Conservation (phyloP, 2,888 invertebrate genomes). For the Elysia crispata region DNA sequence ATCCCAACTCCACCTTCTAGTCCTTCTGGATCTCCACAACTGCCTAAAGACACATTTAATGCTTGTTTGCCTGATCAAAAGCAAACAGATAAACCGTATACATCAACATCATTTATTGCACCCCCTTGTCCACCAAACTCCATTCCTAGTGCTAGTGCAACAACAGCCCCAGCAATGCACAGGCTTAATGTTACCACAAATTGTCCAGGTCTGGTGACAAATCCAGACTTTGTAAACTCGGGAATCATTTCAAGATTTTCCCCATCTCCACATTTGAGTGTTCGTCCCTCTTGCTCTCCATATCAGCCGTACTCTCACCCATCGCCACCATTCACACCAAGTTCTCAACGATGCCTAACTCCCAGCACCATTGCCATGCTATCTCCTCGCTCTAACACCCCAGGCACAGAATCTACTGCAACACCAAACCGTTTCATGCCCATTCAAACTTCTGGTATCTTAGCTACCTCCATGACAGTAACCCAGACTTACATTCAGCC, state of each 20-base stretch:
- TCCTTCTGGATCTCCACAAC: conserved; percentile 29
- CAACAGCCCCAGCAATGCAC: not conserved
- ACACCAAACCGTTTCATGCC: conserved; percentile 67
- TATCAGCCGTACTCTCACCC: conserved; percentile 41
- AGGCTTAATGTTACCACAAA: not conserved
- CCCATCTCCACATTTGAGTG: not conserved
- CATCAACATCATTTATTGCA: not conserved
- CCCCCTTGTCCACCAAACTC: conserved; percentile 9
- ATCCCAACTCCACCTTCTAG: conserved; percentile 47
- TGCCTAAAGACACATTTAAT: not conserved
- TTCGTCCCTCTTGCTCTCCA: conserved; percentile 34
- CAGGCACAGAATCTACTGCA: conserved; percentile 37
- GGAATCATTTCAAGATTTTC: conserved; percentile 12
- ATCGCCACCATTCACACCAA: conserved; percentile 46
- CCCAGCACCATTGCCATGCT: conserved; percentile 31
- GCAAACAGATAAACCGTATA: not conserved
- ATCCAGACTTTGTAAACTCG: not conserved
- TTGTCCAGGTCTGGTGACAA: not conserved
- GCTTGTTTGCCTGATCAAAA: not conserved
- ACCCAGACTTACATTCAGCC: conserved; percentile 53
- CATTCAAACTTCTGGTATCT: conserved; percentile 58
- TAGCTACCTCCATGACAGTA: conserved; percentile 6
- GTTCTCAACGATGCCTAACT: conserved; percentile 37
- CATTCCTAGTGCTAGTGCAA: not conserved
- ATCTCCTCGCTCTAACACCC: conserved; percentile 43